A percentile compares a stretch with the other conserved stretches of the same genome.
Conservation (phyloP, 2,888 invertebrate genomes). For the Oligia strigilis region DNA sequence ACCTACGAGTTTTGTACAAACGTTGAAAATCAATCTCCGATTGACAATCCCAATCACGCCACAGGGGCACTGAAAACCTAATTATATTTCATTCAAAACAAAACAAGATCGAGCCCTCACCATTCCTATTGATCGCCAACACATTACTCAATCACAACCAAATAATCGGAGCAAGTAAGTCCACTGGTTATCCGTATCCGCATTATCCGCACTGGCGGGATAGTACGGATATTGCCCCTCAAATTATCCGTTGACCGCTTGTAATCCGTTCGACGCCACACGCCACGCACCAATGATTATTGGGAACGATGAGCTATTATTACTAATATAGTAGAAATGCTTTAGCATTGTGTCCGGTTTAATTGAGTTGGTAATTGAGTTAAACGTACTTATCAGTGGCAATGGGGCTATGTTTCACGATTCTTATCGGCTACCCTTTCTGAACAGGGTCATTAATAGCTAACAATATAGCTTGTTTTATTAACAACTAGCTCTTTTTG, state of each 20-base stretch:
- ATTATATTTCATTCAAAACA: conserved; percentile 6
- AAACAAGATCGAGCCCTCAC: conserved; percentile 46
- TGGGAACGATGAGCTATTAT: conserved; percentile 66
- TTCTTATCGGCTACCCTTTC: conserved; percentile 17
- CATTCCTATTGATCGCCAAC: conserved; percentile 49
- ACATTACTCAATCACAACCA: conserved; percentile 68
- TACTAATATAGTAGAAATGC: conserved; percentile 60
- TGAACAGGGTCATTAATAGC: not conserved
- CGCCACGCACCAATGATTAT: conserved; percentile 71
- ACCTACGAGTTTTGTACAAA: not conserved
- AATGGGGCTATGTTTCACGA: conserved; percentile 22
- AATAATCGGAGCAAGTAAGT: conserved; percentile 73
- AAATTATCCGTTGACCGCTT: conserved; percentile 82
- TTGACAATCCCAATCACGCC: not conserved
- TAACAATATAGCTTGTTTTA: not conserved
- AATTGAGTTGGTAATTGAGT: conserved; percentile 56
- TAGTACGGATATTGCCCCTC: conserved; percentile 75
- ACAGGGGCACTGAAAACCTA: not conserved
- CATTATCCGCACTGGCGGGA: conserved; percentile 70
- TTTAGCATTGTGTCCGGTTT: conserved; percentile 43
- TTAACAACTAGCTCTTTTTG: not conserved
- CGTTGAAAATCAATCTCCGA: not conserved
- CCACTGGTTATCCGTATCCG: conserved; percentile 71
- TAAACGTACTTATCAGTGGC: conserved; percentile 39
- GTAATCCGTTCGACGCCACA: conserved; percentile 76